Evolutionary conservation across 2,113 vertebrate genomes (phyloP), one percentile per base, ranked within the genome.

Genomic region (Heterotis niloticus): DNA sequence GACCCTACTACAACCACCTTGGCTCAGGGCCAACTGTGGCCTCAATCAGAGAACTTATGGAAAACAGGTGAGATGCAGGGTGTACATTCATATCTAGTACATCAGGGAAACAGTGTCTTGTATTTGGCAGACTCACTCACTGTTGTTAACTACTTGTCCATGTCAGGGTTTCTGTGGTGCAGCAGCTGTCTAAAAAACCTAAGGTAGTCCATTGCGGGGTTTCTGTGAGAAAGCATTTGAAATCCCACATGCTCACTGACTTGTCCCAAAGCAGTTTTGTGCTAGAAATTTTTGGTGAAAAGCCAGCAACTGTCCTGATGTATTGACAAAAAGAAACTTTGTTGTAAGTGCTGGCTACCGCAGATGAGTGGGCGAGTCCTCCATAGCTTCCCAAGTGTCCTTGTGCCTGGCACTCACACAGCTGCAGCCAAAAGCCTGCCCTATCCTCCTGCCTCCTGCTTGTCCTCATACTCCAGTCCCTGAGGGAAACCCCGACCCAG

Each of bases 1-100:
- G 97, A 23, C 98, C 97, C 0, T 99, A 99, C 83, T 99, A 99
- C 87, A 99, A 96, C 81, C 98, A 99, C 88, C 91, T 99, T 88
- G 98, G 98, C 86, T 94, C 97, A 1, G 98, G 96, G 83, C 97
- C 96, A 79, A 96, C 94, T 0, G 94, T 99, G 26, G 93, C 94
- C 1, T 96, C 97, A 80, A 94, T 99, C 89, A 89, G 98, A 90
- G 91, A 93, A 79, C 92, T 98, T 87, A 99, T 99, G 97, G 97
- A 99, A 85, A 92, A 90, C 14, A 90, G 92, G 92, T 93, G 82
- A 85, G 82, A 52, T 57, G 69, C 76, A 28, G 26, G n/a, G 67
- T 44, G 56, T 10, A 62, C 16, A 28, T 60, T 17, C 26, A 13
- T 75, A 52, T 24, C 16, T 4, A 62, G 57, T 10, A 60, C 26